A percentile compares a stretch with the other conserved stretches of the same genome.
Conservation (phyloP, 1,140 invertebrate species). For the Ceratitis capitata region DNA sequence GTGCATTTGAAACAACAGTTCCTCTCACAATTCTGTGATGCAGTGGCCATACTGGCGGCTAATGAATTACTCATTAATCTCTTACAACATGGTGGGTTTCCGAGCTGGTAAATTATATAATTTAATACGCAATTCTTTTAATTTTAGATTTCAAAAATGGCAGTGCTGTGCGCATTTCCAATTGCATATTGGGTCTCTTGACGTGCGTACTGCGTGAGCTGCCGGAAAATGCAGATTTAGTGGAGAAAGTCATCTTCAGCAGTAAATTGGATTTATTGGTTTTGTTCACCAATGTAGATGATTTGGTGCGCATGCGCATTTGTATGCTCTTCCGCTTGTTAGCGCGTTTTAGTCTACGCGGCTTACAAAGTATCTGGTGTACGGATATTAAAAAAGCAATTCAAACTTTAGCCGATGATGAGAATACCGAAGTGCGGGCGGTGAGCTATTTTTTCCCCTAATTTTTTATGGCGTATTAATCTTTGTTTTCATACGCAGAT, state of each 20-base stretch:
- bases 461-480: neutral
- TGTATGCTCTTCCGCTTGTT: slow-evolving; percentile 76
- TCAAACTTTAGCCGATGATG: slow-evolving; percentile 68
- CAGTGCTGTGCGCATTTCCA: slow-evolving; percentile 73
- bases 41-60: slow-evolving; percentile 74
- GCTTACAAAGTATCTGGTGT: slow-evolving; percentile 73
- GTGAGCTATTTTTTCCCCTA: slow-evolving; percentile 60
- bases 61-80: slow-evolving; percentile 68
- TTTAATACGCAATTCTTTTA: slow-evolving; percentile 49
- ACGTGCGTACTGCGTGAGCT: slow-evolving; percentile 75
- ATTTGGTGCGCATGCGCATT: slow-evolving; percentile 71
- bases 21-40: slow-evolving; percentile 80
- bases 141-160: slow-evolving; percentile 71
- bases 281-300: slow-evolving; percentile 72
- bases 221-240: slow-evolving; percentile 78
- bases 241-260: slow-evolving; percentile 76
- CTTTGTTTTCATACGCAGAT: slow-evolving; percentile 62
- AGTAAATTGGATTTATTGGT: slow-evolving; percentile 69
- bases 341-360: slow-evolving; percentile 72
- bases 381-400: slow-evolving; percentile 67
- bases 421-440: slow-evolving; percentile 67
- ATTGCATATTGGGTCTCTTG: slow-evolving; percentile 63
- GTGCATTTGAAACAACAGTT: slow-evolving; percentile 76
- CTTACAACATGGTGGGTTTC: slow-evolving; percentile 66
- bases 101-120: slow-evolving; percentile 42